Evolutionary conservation across 2,113 vertebrate genomes (phyloP), one percentile per base, ranked within the genome.

Genomic region (Nematolebias whitei): DNA sequence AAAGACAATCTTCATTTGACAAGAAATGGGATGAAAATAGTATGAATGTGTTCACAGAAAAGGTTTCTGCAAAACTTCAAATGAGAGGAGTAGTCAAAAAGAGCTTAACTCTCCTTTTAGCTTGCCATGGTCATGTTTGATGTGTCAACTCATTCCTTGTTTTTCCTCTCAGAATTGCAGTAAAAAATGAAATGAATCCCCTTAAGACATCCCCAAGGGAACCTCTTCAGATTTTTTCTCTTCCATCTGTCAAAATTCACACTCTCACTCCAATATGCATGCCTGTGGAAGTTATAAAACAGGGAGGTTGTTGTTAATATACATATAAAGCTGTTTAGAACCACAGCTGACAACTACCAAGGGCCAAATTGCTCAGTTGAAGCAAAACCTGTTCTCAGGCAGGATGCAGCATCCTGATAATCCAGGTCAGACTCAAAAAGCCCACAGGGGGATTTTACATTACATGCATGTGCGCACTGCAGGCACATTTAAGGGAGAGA

Each of bases 231-330:
- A 71, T 80, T 84, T 81, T 78, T 48, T 41, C 68, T 72, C 69
- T 65, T 84, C 85, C 86, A 85, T 90, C 88, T 92, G 90, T 92
- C 89, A 90, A 82, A 35, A 85, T 83, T 88, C 72, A 71, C 79
- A 76, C 78, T 86, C 74, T 85, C 89, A 88, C 83, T 89, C 69
- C 71, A 87, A 78, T 84, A 88, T 84, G 78, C 82, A 89, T 35
- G 90, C 89, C 87, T 39, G 65, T 53, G 19, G 88, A 81, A 55
- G 66, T 59, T 79, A 79, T 71, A 79, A 88, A 80, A 74, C n/a
- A 40, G 80, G 63, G 83, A 82, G 76, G 54, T 80, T 85, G 85
- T 82, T 45, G 63, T 86, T 83, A 85, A 92, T 82, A 82, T 84
- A 85, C 32, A 35, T 84, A 80, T 88, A 67, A 84, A 87, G 82